Evolutionary conservation across 2,113 vertebrate genomes (phyloP).

Genomic region (Pteruthius melanotis): DNA sequence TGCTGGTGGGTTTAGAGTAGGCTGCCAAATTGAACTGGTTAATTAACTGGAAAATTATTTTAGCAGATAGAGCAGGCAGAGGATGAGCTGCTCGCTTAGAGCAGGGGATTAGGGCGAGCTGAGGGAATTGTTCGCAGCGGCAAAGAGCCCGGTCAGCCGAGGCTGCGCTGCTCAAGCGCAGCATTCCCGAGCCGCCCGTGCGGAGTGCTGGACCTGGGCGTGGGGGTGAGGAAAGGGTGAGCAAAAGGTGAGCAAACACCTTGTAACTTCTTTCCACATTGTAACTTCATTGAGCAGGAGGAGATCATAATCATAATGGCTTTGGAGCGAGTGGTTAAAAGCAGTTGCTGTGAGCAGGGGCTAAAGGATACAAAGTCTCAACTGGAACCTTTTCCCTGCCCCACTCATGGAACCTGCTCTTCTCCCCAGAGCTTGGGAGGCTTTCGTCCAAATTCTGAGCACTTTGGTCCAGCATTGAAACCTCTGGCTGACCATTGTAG

Average conservation of each 20-base stretch:
- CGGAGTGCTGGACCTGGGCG: background rate
- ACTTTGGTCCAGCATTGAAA: background rate
- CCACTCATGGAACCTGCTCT: fast-evolving
- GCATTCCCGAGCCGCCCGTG: background rate
- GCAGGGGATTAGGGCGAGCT: background rate
- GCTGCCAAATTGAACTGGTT: background rate
- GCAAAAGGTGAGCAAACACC: background rate
- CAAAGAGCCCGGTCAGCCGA: fast-evolving
- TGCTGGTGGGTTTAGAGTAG: background rate
- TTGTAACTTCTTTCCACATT: background rate
- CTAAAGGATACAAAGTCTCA: background rate
- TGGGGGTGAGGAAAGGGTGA: background rate
- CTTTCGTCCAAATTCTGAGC: background rate
- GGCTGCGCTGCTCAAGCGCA: background rate
- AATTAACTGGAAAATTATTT: background rate
- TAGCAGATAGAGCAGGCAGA: background rate
- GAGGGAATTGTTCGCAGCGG: background rate
- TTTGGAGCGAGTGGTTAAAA: fast-evolving
- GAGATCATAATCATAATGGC: background rate
- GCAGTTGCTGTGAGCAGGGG: background rate
- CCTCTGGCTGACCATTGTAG: background rate
- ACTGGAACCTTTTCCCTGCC: background rate
- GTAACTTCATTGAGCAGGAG: background rate
- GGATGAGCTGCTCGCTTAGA: background rate
- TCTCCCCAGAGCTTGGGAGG: background rate